Evolutionary conservation across 2,113 vertebrate species (phyloP), one percentile per base, ranked within the genome.

Genomic region (Nothocercus julius): DNA sequence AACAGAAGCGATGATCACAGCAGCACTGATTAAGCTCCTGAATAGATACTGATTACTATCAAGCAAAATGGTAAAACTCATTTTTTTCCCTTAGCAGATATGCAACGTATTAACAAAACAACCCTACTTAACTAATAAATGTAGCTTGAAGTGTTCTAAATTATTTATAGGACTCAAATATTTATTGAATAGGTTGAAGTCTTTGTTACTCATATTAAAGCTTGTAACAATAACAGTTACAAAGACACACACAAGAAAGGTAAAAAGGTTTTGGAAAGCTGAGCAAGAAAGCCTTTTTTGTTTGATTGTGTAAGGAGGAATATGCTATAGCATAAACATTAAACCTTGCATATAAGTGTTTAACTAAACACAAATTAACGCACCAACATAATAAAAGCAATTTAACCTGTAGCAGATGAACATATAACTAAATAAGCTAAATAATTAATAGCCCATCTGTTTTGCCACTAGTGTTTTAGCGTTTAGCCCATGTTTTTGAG

Each of bases 11-110:
- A 25, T 27, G 51, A 54, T 27, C 27, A 32, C 17, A 32, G 15
- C 28, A 58, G 54, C 72, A 61, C 58, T 85, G 82, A 90, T 84
- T 93, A 77, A 95, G 27, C 16, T 87, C 36, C 88, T 93, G 73
- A 94, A 92, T 36, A 59, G 49, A 70, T 72, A 63, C 45, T 90
- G 69, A 92, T 94, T 89, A 73, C 42, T 61, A 96, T 32, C 62
- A 90, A 92, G 73, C 59, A 61, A 91, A 75, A 61, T 51, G 82
- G 59, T 79, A 77, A 86, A 82, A 93, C 19, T 32, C 13, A 73
- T 62, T 62, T 80, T 88, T 73, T 78, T 82, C 83, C 83, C 76
- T 69, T 45, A 78, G 44, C 42, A 87, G 51, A 77, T 79, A 75
- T 6, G n/a, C 8, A 5, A 58, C 36, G 44, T 68, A 56, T 44